These are phyloP conservation scores for Nyctibius grandis DNA, from an alignment of 2,797 vertebrate genomes.

Conservation along the genomic window DNA sequence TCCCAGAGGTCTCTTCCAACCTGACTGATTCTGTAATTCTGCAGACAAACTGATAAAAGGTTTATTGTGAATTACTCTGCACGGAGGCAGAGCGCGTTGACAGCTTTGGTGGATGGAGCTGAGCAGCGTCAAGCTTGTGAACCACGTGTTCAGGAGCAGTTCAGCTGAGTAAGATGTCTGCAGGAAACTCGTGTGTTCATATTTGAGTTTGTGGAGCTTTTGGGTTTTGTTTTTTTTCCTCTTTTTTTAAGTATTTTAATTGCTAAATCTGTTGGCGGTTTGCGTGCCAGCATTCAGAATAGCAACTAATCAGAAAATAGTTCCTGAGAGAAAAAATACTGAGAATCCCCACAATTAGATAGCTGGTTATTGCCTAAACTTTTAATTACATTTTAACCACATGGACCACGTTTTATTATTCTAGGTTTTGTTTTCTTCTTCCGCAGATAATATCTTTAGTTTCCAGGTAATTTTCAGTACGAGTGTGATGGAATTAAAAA, in stretches of 20 bases:
- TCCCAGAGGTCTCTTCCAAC: too few relatives aligned
- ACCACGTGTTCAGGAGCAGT: accelerated
- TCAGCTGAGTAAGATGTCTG: neutral
- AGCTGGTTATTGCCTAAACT: neutral
- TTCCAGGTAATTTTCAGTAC: neutral
- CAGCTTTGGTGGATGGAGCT: neutral
- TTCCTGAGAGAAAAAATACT: conserved; percentile 17
- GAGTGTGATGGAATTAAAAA: neutral
- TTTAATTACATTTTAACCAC: conserved; percentile 34
- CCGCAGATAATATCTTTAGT: neutral
- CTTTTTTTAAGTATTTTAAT: neutral
- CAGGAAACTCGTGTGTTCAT: neutral
- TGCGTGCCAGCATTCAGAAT: neutral
- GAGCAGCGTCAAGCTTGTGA: too few relatives aligned
- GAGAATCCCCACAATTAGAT: neutral
- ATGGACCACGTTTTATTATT: neutral
- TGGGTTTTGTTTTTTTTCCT: neutral
- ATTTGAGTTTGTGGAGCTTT: neutral
- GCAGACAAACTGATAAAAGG: neutral
- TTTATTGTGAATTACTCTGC: neutral
- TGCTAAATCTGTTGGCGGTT: neutral
- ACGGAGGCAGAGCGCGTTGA: accelerated
- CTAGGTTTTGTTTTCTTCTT: neutral
- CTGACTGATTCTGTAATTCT: too few relatives aligned
- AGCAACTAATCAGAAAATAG: neutral